A percentile compares a stretch with the other conserved stretches of the same genome.
phyloP scores from a whole-genome alignment of 2,797 vertebrate genomes.

The Lycodopsis pacificus region DNA sequence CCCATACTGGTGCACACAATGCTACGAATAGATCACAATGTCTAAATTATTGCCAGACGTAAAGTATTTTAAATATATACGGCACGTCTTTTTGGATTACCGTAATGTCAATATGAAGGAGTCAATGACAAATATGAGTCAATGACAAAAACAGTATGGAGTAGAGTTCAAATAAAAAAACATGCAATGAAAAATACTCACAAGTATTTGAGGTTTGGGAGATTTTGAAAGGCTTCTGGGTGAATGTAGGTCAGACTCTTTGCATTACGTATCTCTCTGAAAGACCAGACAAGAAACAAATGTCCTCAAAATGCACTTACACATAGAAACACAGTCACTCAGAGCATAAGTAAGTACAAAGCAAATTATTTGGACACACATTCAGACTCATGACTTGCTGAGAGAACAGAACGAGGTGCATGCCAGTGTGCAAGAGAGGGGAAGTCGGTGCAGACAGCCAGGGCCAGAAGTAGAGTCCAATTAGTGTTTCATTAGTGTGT shows the following conservation, averaged over 20 bases:
- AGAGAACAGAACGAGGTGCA: constrained; percentile 48
- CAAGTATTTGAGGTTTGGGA: constrained; percentile 94
- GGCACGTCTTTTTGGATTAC: constrained; percentile 11
- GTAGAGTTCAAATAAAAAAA: neutral
- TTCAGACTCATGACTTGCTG: constrained; percentile 40
- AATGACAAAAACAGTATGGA: neutral
- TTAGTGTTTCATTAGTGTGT: constrained; percentile 76
- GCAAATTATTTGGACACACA: constrained; percentile 9
- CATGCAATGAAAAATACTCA: constrained; percentile 80
- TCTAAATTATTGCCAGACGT: constrained; percentile 37
- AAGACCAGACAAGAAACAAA: constrained; percentile 46
- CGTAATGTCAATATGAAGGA: constrained; percentile 25
- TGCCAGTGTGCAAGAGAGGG: constrained; percentile 27
- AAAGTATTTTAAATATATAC: constrained; percentile 36
- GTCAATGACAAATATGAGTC: constrained; percentile 16
- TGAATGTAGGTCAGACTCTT: constrained; percentile 89
- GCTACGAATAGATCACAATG: constrained; percentile 33
- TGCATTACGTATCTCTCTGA: constrained; percentile 95
- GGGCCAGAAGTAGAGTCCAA: constrained; percentile 61
- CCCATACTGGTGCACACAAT: constrained; percentile 11
- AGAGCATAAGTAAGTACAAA: neutral
- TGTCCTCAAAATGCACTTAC: neutral
- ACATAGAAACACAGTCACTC: constrained; percentile 5
- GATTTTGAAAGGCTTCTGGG: constrained; percentile 90
- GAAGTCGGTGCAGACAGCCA: constrained; percentile 49